A percentile compares a stretch with the other conserved stretches of the same genome.
These are phyloP conservation scores for Blastomussa wellsi DNA, from an alignment of 92 coral and sea anemone genomes.

Conservation along the genomic window DNA sequence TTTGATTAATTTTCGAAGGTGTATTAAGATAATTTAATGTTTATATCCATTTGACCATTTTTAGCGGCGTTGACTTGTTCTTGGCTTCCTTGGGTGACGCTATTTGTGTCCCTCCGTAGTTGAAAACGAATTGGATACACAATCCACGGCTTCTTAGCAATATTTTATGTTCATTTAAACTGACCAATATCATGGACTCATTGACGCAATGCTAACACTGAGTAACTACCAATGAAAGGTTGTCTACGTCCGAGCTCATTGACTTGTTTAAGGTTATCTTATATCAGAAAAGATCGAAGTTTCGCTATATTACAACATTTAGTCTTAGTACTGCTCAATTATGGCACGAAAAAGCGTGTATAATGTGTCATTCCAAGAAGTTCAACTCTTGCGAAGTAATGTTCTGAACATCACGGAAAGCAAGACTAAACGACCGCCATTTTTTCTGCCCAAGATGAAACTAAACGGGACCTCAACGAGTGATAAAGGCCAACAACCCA, in stretches of 20 bases:
- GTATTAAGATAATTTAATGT: no score
- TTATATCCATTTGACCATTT: neutral
- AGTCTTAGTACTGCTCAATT: neutral
- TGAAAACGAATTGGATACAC: neutral
- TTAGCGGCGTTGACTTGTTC: neutral
- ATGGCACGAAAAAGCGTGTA: conserved; percentile 26
- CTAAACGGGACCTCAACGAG: neutral
- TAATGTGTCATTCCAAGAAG: conserved; percentile 27
- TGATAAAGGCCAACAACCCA: neutral
- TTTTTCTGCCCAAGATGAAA: conserved; percentile 23
- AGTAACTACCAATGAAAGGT: neutral
- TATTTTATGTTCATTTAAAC: neutral
- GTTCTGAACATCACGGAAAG: neutral
- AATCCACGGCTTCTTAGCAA: neutral
- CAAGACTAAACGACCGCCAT: conserved; percentile 19
- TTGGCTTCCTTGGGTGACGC: neutral
- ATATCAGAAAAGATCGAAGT: neutral
- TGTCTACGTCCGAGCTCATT: neutral
- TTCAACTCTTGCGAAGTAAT: neutral
- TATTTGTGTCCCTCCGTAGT: neutral
- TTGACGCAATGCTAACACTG: neutral
- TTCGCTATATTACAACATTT: neutral
- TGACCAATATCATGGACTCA: neutral
- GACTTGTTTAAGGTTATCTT: neutral
- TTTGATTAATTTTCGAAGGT: neutral